A percentile compares a stretch with the other conserved stretches of the same genome.
phyloP scores from a whole-genome alignment of 2,113 vertebrate species.

The Orthochromis indermauri region DNA sequence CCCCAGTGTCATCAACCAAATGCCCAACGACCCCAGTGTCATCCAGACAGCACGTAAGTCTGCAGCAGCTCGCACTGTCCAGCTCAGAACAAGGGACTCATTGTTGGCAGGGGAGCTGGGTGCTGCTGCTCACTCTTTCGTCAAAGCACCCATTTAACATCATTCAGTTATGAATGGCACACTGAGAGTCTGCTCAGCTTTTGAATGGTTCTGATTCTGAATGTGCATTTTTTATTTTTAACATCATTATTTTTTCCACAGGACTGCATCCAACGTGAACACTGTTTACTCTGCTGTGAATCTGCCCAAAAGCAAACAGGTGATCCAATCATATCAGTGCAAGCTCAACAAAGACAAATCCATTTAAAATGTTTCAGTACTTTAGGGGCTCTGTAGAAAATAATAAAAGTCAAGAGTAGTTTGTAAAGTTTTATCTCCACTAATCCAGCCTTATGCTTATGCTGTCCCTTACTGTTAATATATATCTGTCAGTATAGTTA shows the following conservation, averaged over 20 bases:
- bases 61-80: not conserved
- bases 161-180: not conserved
- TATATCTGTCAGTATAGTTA: not conserved
- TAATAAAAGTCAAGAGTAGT: not conserved
- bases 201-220: not conserved
- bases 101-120: not conserved
- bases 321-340: not conserved
- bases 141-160: not conserved
- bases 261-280: not conserved
- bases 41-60: slow-evolving; percentile 43
- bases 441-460: not conserved
- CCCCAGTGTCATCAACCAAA: not conserved
- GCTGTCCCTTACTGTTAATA: not conserved
- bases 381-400: rapidly evolving
- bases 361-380: not conserved
- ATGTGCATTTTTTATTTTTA: not conserved
- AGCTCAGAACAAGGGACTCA: not conserved
- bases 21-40: not conserved
- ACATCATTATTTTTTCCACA: not conserved
- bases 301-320: not conserved
- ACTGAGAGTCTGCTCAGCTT: not conserved
- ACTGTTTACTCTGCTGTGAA: slow-evolving; percentile 21
- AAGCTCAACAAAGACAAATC: not conserved
- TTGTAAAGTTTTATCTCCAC: not conserved
- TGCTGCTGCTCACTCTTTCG: not conserved